phyloP scores from a whole-genome alignment of 2,797 vertebrate genomes.

The Gymnothorax javanicus region DNA sequence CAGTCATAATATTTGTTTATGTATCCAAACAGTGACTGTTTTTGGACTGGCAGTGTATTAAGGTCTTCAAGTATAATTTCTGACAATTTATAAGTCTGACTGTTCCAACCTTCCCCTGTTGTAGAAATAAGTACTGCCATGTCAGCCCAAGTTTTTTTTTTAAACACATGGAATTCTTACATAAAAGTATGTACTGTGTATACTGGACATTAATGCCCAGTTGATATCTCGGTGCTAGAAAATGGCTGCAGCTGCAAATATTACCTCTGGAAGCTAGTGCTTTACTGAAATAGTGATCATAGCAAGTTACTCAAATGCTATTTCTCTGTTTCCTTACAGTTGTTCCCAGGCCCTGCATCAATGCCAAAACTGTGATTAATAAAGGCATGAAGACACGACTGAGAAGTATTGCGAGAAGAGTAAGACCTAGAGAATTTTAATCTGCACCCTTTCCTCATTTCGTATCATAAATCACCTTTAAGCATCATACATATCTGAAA shows the following conservation, averaged over 20 bases:
- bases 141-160: neutral
- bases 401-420: slow-evolving; percentile 66
- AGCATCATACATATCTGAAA: neutral
- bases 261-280: neutral
- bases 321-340: slow-evolving; percentile 52
- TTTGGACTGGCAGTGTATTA: too few relatives aligned
- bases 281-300: neutral
- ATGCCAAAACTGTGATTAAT: slow-evolving; percentile 67
- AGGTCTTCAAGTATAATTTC: too few relatives aligned
- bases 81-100: neutral
- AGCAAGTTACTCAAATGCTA: neutral
- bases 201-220: neutral
- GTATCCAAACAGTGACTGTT: too few relatives aligned
- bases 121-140: neutral
- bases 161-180: neutral
- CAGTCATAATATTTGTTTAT: too few relatives aligned
- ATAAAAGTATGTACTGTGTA: neutral
- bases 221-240: neutral
- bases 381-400: slow-evolving; percentile 70
- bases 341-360: slow-evolving; percentile 61
- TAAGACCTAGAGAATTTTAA: slow-evolving; percentile 43
- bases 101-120: neutral
- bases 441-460: neutral
- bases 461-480: neutral
- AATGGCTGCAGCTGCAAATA: neutral